phyloP scores from a whole-genome alignment of 2,113 vertebrate species.

The Pseudopodoces humilis region DNA sequence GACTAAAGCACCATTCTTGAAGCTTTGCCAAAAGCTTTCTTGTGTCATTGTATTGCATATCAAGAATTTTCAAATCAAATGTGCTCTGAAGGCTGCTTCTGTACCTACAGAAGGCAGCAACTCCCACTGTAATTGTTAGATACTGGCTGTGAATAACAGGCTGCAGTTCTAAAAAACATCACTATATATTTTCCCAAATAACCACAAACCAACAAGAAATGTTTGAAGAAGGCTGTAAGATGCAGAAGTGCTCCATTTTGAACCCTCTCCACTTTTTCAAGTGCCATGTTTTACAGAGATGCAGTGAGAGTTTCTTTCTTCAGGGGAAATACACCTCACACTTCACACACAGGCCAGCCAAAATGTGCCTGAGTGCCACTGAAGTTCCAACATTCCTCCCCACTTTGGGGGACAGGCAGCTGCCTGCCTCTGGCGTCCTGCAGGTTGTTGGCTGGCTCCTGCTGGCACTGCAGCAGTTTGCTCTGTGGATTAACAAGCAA shows the following conservation, averaged over 20 bases:
- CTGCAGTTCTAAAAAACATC: background rate
- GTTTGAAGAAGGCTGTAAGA: background rate
- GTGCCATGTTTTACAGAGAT: background rate
- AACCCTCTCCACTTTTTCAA: background rate
- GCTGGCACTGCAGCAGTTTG: background rate
- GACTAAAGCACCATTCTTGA: background rate
- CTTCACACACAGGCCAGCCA: background rate
- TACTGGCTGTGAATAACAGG: background rate
- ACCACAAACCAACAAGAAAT: background rate
- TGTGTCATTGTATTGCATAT: background rate
- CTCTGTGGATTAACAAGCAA: background rate
- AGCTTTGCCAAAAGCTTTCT: slow-evolving; percentile 13
- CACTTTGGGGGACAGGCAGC: background rate
- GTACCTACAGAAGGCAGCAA: background rate
- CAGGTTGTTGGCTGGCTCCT: background rate
- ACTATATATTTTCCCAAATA: background rate
- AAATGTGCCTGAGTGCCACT: background rate
- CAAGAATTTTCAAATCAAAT: slow-evolving; percentile 3
- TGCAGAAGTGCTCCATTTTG: background rate
- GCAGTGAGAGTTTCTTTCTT: background rate
- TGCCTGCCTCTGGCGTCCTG: background rate
- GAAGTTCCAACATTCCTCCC: background rate
- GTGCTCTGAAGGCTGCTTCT: background rate
- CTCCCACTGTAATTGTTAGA: background rate
- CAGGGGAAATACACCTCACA: background rate